phyloP scores from a whole-genome alignment of 2,888 invertebrate genomes.

The Tanytarsus gracilentus region DNA sequence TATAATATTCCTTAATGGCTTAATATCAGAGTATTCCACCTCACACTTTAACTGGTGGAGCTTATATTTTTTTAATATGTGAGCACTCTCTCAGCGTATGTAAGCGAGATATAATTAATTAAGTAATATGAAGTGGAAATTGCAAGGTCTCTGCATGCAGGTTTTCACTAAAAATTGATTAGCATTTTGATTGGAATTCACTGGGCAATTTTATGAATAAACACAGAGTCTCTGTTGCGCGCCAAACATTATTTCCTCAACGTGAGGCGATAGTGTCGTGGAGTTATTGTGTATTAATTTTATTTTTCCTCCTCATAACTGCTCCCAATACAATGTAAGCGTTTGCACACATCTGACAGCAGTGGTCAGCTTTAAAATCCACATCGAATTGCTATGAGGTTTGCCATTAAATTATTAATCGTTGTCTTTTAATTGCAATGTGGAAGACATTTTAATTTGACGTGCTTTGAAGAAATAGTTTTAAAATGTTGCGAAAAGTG shows the following conservation, averaged over 20 bases:
- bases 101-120: slow-evolving; percentile 24
- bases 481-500: too few species aligned
- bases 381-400: slow-evolving; percentile 3
- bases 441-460: too few species aligned
- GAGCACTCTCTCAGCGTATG: too few species aligned
- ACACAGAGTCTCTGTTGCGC: background rate
- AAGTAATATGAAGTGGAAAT: slow-evolving; percentile 19
- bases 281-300: background rate
- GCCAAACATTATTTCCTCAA: background rate
- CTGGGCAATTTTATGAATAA: background rate
- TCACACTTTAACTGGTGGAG: slow-evolving; percentile 1
- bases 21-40: background rate
- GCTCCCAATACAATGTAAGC: background rate
- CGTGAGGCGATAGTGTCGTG: too few species aligned
- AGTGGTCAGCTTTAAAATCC: slow-evolving; percentile 2
- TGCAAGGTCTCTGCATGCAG: slow-evolving; percentile 5
- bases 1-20: slow-evolving; percentile 17
- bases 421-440: too few species aligned
- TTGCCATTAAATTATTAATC: too few species aligned
- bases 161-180: slow-evolving; percentile 13
- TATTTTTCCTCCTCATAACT: background rate
- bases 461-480: too few species aligned
- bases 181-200: slow-evolving; percentile 25
- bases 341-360: background rate
- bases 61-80: background rate